phyloP scores from a whole-genome alignment of 2,797 vertebrate species.

The Onychomys arenicola region DNA sequence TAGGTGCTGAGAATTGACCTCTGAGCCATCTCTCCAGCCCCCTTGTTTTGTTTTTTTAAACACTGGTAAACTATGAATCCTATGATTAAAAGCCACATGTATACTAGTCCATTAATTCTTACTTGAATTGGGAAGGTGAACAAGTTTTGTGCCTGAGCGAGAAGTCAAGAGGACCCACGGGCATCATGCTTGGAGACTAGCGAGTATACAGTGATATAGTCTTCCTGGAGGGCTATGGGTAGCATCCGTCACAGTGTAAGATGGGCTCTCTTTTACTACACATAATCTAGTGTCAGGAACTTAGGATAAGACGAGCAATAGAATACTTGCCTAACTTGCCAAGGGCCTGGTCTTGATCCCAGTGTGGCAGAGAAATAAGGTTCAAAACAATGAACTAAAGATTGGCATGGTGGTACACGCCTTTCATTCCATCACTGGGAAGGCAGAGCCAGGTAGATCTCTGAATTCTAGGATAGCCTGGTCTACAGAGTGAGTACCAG shows the following conservation, averaged over 20 bases:
- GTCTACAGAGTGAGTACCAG: not conserved
- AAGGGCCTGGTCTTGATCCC: not conserved
- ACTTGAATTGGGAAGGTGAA: not conserved
- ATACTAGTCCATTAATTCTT: not conserved
- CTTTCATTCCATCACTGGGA: not conserved
- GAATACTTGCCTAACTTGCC: not conserved
- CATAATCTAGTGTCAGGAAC: not conserved
- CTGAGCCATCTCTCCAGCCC: not conserved
- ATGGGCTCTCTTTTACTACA: not conserved
- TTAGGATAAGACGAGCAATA: not conserved
- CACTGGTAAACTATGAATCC: not conserved
- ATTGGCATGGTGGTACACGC: not conserved
- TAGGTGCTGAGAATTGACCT: not conserved
- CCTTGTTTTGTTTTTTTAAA: not conserved
- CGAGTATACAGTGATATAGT: not conserved
- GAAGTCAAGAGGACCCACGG: not conserved
- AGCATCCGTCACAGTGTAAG: not conserved
- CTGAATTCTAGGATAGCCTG: not conserved
- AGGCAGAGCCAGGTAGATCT: not conserved
- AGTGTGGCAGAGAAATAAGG: not conserved
- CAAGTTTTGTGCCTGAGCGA: not conserved
- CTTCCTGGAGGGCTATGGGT: not conserved
- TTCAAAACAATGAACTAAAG: not conserved
- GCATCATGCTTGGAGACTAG: not conserved
- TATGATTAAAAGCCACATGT: not conserved